These are phyloP conservation scores for Callinectes sapidus DNA, from an alignment of 2,888 invertebrate genomes.

Conservation along the genomic window DNA sequence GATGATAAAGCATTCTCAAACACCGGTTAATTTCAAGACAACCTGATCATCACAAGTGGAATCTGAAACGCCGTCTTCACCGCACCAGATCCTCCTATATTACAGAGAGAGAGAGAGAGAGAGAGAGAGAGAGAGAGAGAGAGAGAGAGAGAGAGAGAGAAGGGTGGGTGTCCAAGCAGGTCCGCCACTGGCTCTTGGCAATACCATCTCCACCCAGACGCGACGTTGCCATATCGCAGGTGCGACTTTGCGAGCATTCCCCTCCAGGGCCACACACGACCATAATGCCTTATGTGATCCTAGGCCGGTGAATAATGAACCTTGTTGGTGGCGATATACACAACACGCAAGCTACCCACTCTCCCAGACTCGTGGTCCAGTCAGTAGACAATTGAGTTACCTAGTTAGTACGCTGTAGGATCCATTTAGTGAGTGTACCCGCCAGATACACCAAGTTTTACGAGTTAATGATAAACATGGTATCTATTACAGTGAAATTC, in stretches of 20 bases:
- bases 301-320: background rate
- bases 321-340: background rate
- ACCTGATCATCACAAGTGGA: too few relatives aligned
- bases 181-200: slow-evolving; percentile 48
- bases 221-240: slow-evolving; percentile 42
- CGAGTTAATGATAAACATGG: background rate
- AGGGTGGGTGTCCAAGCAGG: slow-evolving; percentile 15
- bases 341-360: background rate
- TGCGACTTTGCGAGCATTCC: slow-evolving; percentile 16
- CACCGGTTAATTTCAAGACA: too few relatives aligned
- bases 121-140: slow-evolving; percentile 1
- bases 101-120: background rate
- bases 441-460: background rate
- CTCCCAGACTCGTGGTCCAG: background rate
- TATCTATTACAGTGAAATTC: background rate
- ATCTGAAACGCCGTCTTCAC: background rate
- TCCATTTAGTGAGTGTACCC: background rate
- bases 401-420: background rate
- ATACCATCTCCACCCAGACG: slow-evolving; percentile 40
- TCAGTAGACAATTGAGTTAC: background rate
- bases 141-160: background rate
- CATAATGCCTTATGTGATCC: background rate
- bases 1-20: background rate
- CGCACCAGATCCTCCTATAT: background rate
- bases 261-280: slow-evolving; percentile 7